These are phyloP conservation scores for Lutraria lutraria DNA, from an alignment of 2,888 invertebrate genomes.

Conservation along the genomic window DNA sequence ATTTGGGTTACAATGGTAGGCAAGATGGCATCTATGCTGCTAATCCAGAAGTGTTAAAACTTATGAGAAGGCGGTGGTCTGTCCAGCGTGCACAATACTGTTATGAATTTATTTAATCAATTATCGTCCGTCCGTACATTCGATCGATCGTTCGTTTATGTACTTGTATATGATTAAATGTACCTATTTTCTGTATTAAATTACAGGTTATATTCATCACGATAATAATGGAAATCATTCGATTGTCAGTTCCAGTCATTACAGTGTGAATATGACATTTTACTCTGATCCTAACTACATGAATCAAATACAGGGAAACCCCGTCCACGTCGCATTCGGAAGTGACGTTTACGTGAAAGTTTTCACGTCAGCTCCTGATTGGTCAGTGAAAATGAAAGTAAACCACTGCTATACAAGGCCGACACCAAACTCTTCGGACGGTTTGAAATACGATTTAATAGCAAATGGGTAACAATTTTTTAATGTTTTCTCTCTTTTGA, in stretches of 20 bases:
- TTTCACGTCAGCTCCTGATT: conserved; percentile 54
- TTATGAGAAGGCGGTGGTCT: no score
- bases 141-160: no score
- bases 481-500: conserved; percentile 2
- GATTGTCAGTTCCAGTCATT: conserved; percentile 47
- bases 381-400: conserved; percentile 61
- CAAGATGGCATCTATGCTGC: no score
- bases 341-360: conserved; percentile 62
- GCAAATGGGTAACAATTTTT: conserved; percentile 50
- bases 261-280: conserved; percentile 61
- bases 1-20: no score
- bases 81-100: no score
- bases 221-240: conserved; percentile 25
- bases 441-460: conserved; percentile 50
- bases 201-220: conserved; percentile 22
- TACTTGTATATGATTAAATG: no score
- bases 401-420: conserved; percentile 66
- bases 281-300: conserved; percentile 61
- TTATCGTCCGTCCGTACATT: no score
- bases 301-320: conserved; percentile 54
- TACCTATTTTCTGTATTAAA: no score
- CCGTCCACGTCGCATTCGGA: conserved; percentile 59
- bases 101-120: no score
- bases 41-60: no score
- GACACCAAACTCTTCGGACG: conserved; percentile 27